These are phyloP conservation scores for Cataglyphis altisquamis DNA, from an alignment of 2,888 invertebrate genomes.

Conservation along the genomic window DNA sequence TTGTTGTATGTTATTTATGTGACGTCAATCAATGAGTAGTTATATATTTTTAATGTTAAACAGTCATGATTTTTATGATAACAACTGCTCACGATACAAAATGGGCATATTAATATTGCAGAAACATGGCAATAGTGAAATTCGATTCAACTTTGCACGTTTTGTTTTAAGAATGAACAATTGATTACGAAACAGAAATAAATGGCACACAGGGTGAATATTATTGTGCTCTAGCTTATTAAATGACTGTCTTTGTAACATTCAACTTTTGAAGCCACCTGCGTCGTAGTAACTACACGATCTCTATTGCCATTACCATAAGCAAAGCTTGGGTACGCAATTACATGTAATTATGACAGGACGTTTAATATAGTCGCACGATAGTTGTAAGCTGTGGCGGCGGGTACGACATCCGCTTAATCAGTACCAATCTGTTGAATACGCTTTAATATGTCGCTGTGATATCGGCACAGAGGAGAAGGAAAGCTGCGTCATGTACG, in stretches of 20 bases:
- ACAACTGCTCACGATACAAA: not conserved
- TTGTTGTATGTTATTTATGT: not conserved
- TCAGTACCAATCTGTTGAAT: conserved; percentile 57
- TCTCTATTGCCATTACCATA: conserved; percentile 20
- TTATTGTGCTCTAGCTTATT: not conserved
- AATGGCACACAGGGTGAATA: not conserved
- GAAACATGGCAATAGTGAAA: not conserved
- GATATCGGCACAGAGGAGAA: conserved; percentile 40
- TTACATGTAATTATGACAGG: conserved; percentile 40
- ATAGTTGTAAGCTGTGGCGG: conserved; percentile 37
- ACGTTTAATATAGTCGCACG: conserved; percentile 33
- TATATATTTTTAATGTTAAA: not conserved
- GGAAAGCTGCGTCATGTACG: not conserved
- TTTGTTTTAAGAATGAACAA: not conserved
- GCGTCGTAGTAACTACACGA: not conserved
- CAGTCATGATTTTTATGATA: not conserved
- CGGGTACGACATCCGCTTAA: conserved; percentile 38
- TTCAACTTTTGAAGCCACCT: conserved; percentile 14
- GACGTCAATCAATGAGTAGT: not conserved
- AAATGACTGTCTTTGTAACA: not conserved
- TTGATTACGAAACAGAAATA: not conserved
- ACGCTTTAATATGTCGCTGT: conserved; percentile 60
- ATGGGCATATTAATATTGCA: not conserved
- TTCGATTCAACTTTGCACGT: not conserved
- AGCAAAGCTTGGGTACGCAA: conserved; percentile 28